phyloP scores from a whole-genome alignment of 2,888 invertebrate species.

The Psococerastis gibbosa region DNA sequence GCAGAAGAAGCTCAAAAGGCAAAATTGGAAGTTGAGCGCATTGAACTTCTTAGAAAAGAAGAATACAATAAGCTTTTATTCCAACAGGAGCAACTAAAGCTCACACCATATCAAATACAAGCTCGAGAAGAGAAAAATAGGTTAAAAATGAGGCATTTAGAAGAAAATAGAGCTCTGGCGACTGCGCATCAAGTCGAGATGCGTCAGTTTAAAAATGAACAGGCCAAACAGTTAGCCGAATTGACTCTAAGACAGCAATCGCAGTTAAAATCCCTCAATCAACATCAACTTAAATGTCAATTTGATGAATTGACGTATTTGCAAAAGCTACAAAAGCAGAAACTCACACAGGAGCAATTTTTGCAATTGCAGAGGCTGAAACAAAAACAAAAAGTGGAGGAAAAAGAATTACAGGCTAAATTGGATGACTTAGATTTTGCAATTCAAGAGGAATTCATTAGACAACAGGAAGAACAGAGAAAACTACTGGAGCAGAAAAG shows the following conservation, averaged over 20 bases:
- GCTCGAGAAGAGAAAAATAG: slow-evolving; percentile 6
- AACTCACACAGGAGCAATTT: slow-evolving; percentile 2
- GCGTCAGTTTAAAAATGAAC: slow-evolving; percentile 1
- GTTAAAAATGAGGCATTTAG: slow-evolving; percentile 1
- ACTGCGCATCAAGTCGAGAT: not conserved
- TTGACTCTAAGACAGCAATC: slow-evolving; percentile 1
- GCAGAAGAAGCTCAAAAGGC: not conserved
- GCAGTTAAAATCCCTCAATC: not conserved
- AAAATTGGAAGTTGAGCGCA: not conserved
- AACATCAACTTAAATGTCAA: slow-evolving; percentile 1
- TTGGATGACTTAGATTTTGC: not conserved
- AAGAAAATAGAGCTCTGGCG: not conserved
- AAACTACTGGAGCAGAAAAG: slow-evolving; percentile 1
- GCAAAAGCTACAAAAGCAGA: slow-evolving; percentile 6
- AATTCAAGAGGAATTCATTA: slow-evolving; percentile 8
- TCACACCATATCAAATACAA: slow-evolving; percentile 5
- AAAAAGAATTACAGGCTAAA: not conserved
- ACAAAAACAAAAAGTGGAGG: slow-evolving; percentile 6
- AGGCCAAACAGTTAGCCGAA: not conserved
- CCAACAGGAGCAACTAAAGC: slow-evolving; percentile 6
- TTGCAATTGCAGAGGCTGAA: slow-evolving; percentile 2
- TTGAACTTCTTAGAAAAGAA: not conserved
- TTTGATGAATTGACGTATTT: slow-evolving; percentile 4
- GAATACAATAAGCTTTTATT: not conserved
- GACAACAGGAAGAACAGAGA: slow-evolving; percentile 5